Conservation (phyloP, 2,113 vertebrate species). For the Apodemus sylvaticus region DNA sequence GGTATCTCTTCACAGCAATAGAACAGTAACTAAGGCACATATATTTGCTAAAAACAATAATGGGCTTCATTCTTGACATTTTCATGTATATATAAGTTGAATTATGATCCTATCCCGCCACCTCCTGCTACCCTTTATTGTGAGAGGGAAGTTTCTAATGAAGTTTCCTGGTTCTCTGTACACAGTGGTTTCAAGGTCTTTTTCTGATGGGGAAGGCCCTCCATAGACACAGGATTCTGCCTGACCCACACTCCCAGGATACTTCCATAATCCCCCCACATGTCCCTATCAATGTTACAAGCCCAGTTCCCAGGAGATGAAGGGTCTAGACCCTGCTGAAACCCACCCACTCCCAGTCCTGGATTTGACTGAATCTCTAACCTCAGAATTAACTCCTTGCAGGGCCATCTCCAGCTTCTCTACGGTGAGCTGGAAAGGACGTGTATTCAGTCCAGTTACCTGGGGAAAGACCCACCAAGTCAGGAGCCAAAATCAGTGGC, state of each 20-base stretch:
- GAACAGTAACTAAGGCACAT: background rate
- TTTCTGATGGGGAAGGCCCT: background rate
- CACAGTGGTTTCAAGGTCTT: background rate
- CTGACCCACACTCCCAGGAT: background rate
- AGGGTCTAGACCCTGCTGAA: background rate
- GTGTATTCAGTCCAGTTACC: constrained; percentile 86
- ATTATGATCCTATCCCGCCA: background rate
- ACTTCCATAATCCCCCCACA: background rate
- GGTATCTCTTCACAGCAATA: background rate
- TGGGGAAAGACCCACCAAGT: constrained; percentile 74
- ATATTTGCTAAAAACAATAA: background rate
- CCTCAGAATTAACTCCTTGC: constrained; percentile 87
- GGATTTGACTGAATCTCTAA: constrained; percentile 41
- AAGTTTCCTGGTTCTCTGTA: background rate
- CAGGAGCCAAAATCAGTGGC: background rate
- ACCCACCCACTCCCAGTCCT: background rate
- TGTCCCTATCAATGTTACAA: rapidly evolving
- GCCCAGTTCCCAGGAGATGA: background rate
- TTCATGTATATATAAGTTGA: too few species aligned
- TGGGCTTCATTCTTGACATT: background rate
- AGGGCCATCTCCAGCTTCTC: constrained; percentile 92
- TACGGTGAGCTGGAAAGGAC: constrained; percentile 95
- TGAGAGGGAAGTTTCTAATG: background rate
- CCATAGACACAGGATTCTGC: background rate
- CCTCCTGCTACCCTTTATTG: background rate